These are phyloP conservation scores for Orthosia gracilis DNA, from an alignment of 2,888 invertebrate genomes.

Conservation along the genomic window DNA sequence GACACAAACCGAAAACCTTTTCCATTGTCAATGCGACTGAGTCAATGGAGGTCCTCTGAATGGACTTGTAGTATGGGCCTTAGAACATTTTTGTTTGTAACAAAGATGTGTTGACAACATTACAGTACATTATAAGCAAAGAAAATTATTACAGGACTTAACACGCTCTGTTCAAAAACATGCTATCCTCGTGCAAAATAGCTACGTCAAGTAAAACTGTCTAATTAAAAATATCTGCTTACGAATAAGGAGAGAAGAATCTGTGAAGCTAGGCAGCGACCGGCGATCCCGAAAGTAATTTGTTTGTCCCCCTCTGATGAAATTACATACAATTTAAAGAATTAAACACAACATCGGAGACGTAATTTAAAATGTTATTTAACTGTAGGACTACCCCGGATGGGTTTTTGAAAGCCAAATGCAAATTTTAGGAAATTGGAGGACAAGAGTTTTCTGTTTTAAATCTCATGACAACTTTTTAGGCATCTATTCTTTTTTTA, in stretches of 20 bases:
- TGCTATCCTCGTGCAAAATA: conserved; percentile 12
- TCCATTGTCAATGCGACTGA: background rate
- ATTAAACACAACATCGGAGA: conserved; percentile 38
- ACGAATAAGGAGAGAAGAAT: conserved; percentile 30
- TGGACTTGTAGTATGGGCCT: no score
- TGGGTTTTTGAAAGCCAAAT: background rate
- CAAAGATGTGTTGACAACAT: background rate
- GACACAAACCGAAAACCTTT: background rate
- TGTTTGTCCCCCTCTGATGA: conserved; percentile 58
- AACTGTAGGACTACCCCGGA: background rate
- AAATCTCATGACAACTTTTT: background rate
- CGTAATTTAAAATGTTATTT: conserved; percentile 37
- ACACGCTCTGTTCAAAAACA: background rate
- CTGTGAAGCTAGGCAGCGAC: conserved; percentile 15
- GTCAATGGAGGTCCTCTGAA: no score
- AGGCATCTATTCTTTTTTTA: background rate
- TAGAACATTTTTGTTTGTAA: no score
- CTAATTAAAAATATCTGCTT: conserved; percentile 38
- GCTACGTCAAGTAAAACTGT: conserved; percentile 15
- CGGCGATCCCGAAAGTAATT: conserved; percentile 52
- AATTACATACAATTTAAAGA: conserved; percentile 71
- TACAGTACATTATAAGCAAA: background rate
- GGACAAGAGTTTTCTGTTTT: background rate
- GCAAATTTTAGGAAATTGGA: background rate
- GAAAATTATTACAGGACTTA: background rate